Percentiles rank a stretch among this genome's conserved stretches.
These are phyloP conservation scores for Umimayanthus chanpuru DNA, from an alignment of 92 coral and sea anemone genomes.

Conservation along the genomic window DNA sequence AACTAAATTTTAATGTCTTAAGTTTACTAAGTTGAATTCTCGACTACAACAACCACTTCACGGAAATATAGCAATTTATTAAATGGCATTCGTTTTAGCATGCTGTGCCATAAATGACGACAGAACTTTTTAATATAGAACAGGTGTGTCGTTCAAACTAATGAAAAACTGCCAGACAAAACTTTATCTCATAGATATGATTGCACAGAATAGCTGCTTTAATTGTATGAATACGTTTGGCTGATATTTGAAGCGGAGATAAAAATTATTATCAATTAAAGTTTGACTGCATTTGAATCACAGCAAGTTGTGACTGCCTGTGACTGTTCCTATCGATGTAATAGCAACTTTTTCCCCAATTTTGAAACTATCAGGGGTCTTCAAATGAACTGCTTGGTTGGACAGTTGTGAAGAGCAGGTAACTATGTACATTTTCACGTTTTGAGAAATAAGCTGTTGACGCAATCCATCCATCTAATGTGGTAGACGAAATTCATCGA, in stretches of 20 bases:
- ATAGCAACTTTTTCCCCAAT: background rate
- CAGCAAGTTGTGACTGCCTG: background rate
- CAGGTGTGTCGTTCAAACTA: background rate
- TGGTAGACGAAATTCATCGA: background rate
- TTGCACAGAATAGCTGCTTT: background rate
- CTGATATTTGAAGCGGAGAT: background rate
- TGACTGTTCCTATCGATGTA: background rate
- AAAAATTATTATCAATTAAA: no score
- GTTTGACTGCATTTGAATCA: background rate
- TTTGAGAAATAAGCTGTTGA: background rate
- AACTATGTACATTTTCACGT: background rate
- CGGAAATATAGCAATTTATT: background rate
- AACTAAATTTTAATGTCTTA: no score
- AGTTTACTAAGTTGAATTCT: background rate
- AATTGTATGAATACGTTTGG: background rate
- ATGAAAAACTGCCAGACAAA: background rate
- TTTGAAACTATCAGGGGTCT: background rate
- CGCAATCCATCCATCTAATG: background rate
- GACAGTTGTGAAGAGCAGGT: background rate
- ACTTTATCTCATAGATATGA: background rate
- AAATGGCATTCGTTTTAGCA: background rate
- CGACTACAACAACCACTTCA: no score
- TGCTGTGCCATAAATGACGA: background rate
- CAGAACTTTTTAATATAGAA: background rate
- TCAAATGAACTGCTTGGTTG: background rate